Conservation (phyloP, 2,113 vertebrate species). For the Calonectris borealis region DNA sequence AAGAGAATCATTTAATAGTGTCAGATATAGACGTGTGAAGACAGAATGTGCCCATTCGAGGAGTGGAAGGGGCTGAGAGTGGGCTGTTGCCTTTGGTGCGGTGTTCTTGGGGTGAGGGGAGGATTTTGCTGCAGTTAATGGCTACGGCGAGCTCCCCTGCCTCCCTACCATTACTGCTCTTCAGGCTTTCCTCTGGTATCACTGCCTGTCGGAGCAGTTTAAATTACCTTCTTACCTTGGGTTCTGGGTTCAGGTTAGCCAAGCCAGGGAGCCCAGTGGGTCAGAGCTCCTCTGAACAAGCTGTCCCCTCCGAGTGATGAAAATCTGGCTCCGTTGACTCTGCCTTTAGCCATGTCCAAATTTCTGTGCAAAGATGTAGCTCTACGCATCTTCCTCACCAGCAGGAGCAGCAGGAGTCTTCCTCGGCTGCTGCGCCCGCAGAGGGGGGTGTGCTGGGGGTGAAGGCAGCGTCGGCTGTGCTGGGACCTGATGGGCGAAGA, state of each 20-base stretch:
- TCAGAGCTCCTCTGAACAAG: not conserved
- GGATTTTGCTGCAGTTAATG: not conserved
- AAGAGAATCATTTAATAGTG: not conserved
- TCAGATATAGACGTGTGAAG: not conserved
- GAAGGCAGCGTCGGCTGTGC: not conserved
- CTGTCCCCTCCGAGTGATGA: not conserved
- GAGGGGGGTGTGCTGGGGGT: not conserved
- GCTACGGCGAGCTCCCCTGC: not conserved
- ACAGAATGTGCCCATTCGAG: not conserved
- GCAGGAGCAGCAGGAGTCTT: not conserved
- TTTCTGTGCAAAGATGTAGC: not conserved
- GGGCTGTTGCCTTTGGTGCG: not conserved
- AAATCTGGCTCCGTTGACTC: not conserved
- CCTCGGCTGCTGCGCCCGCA: accelerated
- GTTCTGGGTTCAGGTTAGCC: not conserved
- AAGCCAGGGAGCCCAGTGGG: not conserved
- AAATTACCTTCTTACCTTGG: accelerated
- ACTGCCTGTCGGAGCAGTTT: not conserved
- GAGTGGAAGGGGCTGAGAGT: not conserved
- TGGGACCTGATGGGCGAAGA: not conserved
- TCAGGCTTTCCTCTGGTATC: not conserved
- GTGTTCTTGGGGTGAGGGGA: not conserved
- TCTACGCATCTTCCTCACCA: not conserved
- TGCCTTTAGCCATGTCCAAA: not conserved
- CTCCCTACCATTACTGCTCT: not conserved